Evolutionary conservation across 2,888 invertebrate species (phyloP).

Genomic region (Phortica okadai): DNA sequence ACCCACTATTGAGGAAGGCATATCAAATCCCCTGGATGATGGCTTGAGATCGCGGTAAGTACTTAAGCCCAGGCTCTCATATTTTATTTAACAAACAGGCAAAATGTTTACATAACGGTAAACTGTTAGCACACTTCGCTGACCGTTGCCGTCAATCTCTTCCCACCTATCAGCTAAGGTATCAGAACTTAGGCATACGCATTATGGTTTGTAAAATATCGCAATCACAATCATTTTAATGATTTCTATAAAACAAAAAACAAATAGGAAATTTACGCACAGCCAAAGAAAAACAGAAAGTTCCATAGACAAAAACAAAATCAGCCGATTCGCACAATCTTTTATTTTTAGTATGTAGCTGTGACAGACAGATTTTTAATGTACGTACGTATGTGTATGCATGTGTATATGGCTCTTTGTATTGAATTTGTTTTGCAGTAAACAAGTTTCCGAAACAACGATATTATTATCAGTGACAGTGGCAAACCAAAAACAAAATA

Average conservation of each 20-base stretch:
- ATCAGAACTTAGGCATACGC: no score
- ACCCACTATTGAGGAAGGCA: constrained; percentile 86
- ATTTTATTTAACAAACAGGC: neutral
- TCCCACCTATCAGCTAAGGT: no score
- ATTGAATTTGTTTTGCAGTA: constrained; percentile 56
- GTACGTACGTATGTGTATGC: constrained; percentile 36
- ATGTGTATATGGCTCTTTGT: constrained; percentile 41
- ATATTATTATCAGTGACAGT: constrained; percentile 35
- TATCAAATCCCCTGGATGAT: constrained; percentile 73
- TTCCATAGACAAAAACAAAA: constrained; percentile 18
- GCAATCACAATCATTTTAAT: neutral
- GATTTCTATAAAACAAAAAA: constrained; percentile 13
- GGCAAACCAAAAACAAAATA: constrained; percentile 31
- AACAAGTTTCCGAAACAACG: constrained; percentile 68
- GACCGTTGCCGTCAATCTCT: no score
- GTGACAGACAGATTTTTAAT: neutral
- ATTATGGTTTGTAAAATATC: no score
- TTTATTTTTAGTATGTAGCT: constrained; percentile 15
- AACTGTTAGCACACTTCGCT: no score
- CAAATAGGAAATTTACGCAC: neutral
- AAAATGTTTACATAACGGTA: no score
- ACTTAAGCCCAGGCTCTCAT: neutral
- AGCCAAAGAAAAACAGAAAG: constrained; percentile 26
- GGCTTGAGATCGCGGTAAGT: constrained; percentile 75
- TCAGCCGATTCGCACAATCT: neutral